These are phyloP conservation scores for Sebastes fasciatus DNA, from an alignment of 2,113 vertebrate genomes.

Conservation along the genomic window DNA sequence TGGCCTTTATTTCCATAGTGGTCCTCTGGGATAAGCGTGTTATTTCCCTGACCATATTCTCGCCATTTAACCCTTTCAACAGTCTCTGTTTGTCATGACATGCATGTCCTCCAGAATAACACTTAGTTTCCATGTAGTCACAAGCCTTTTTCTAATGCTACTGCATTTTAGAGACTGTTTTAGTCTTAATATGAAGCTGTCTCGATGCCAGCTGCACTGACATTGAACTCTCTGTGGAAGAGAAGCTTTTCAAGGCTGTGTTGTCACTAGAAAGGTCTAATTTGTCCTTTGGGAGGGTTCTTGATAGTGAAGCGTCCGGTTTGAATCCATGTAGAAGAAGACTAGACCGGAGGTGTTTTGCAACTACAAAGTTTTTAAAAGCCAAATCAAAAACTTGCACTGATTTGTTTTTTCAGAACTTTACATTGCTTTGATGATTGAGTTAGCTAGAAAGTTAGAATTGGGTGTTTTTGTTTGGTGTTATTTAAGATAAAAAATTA, in stretches of 20 bases:
- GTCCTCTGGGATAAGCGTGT: slow-evolving; percentile 11
- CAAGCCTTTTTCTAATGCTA: slow-evolving; percentile 22
- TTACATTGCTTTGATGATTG: slow-evolving; percentile 12
- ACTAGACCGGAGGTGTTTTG: not conserved
- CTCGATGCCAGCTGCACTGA: slow-evolving; percentile 30
- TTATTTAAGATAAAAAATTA: not conserved
- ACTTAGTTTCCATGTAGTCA: slow-evolving; percentile 43
- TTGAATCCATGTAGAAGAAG: too few relatives aligned
- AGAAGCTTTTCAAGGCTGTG: slow-evolving; percentile 44
- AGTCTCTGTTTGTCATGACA: slow-evolving; percentile 39
- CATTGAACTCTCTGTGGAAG: slow-evolving; percentile 50
- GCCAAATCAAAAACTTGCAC: not conserved
- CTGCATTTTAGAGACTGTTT: slow-evolving; percentile 41
- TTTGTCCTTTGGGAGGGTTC: slow-evolving; percentile 6
- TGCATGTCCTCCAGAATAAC: slow-evolving; percentile 32
- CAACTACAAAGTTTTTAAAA: not conserved
- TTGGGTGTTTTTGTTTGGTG: not conserved
- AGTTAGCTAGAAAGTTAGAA: not conserved
- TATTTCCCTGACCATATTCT: not conserved
- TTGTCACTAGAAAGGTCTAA: slow-evolving; percentile 36
- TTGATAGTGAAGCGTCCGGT: not conserved
- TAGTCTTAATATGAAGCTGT: slow-evolving; percentile 46
- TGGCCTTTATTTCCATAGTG: not conserved
- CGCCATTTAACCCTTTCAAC: not conserved
- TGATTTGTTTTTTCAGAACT: not conserved